Base-by-base conservation (phyloP, 2,888 invertebrate species). In the Bhutanitis thaidina region DNA sequence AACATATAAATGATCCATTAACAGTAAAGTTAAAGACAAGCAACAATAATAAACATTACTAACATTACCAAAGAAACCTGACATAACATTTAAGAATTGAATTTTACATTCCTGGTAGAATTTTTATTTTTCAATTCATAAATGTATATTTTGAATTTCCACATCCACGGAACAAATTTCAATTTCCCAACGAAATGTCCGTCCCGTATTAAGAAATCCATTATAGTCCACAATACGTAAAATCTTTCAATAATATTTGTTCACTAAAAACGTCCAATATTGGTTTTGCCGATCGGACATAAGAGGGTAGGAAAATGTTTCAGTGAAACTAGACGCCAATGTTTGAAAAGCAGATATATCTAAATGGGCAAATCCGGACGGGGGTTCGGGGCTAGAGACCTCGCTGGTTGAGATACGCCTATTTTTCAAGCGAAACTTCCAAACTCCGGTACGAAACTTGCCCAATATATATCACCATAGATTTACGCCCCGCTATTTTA, bases 371-470 rank as follows among this genome's bases (percentile, higher is more conserved):
- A 44, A 39, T 41, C 38, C 47, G 52, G 38, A 39, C 39, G 13
- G 35, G 38, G 20, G 12, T 25, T 29, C 16, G 13, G 16, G 16
- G 34, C 40, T 44, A 20, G 38, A 35, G 47, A 53, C 36, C 45
- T 47, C 47, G 34, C 41, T 35, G 32, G 27, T 29, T 10, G 44
- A 36, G 32, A 46, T 40, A 29, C 52, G 43, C 50, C 60, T 57
- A 59, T 63, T 58, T 64, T 58, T 64, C 59, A 64, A 49, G 46
- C 30, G 36, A 53, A 50, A 44, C 43, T 57, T 60, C 58, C 39
- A 52, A 63, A 61, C 55, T 56, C 52, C 14, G 29, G 41, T 30
- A 35, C 25, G 47, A 39, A 45, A 52, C 47, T 47, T 37, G 29
- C 32, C 20, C 20, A 43, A 35, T 38, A 52, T 52, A 52, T 43